Conservation (phyloP, 2,888 invertebrate species). For the Ectemnius continuus region DNA sequence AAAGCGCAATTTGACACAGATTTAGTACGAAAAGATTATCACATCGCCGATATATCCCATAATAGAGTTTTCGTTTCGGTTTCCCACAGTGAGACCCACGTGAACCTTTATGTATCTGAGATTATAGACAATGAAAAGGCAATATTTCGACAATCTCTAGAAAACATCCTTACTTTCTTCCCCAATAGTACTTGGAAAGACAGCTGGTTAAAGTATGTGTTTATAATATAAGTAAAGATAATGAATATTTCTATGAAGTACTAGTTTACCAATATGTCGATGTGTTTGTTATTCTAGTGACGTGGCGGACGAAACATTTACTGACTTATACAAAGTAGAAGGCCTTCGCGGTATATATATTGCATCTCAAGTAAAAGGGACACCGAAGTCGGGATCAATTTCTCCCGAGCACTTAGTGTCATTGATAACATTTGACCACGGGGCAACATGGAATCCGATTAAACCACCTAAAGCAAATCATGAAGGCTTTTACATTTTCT, state of each 20-base stretch:
- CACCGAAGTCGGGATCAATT: conserved; percentile 79
- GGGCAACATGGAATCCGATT: conserved; percentile 89
- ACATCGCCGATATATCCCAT: conserved; percentile 90
- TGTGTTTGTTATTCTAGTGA: conserved; percentile 79
- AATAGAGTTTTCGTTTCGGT: conserved; percentile 90
- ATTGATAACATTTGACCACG: conserved; percentile 92
- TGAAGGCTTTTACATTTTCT: conserved; percentile 84
- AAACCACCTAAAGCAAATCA: conserved; percentile 85
- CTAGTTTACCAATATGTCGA: background rate
- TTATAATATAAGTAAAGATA: background rate
- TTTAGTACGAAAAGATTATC: conserved; percentile 84
- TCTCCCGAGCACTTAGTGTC: conserved; percentile 88
- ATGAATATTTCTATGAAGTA: background rate
- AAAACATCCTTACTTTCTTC: conserved; percentile 90
- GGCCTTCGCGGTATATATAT: conserved; percentile 94
- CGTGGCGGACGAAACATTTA: conserved; percentile 89
- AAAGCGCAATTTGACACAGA: conserved; percentile 88
- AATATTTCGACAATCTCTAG: conserved; percentile 88
- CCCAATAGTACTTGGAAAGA: conserved; percentile 89
- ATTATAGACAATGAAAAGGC: conserved; percentile 81
- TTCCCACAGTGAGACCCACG: conserved; percentile 85
- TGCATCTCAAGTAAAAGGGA: conserved; percentile 86
- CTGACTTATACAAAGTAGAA: conserved; percentile 92
- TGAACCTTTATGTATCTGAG: conserved; percentile 91
- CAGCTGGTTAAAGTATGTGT: conserved; percentile 89